phyloP scores from a whole-genome alignment of 2,888 invertebrate genomes.

The Tachina lurida region DNA sequence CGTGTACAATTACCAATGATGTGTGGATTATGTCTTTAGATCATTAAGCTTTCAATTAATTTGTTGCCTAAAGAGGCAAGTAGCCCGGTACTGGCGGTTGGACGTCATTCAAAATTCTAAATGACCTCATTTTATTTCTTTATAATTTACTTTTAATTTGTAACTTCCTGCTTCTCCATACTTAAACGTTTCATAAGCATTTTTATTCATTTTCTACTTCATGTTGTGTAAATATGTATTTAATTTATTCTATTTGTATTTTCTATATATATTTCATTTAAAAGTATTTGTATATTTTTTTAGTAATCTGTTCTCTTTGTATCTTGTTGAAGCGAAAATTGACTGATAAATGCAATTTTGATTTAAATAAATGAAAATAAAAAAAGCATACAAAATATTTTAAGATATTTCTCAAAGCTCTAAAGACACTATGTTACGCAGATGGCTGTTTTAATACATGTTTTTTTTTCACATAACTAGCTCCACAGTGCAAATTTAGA shows the following conservation, averaged over 20 bases:
- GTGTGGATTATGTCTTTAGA: conserved; percentile 45
- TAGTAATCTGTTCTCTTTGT: conserved; percentile 27
- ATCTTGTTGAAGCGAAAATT: conserved; percentile 60
- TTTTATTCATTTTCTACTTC: conserved; percentile 43
- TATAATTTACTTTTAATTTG: conserved; percentile 10
- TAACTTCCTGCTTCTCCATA: conserved; percentile 33
- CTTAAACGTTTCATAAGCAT: conserved; percentile 13
- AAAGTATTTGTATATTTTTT: conserved; percentile 10
- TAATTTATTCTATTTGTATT: conserved; percentile 46
- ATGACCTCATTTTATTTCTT: conserved; percentile 48
- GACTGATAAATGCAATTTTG: conserved; percentile 64
- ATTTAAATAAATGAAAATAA: conserved; percentile 17
- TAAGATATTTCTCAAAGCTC: no score
- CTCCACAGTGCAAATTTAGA: no score
- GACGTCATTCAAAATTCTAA: conserved; percentile 61
- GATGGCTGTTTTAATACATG: no score
- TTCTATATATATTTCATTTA: conserved; percentile 5
- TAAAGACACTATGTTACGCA: no score
- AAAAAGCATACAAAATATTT: neutral
- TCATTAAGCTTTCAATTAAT: conserved; percentile 29
- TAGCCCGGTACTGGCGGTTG: conserved; percentile 55
- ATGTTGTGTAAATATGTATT: conserved; percentile 55
- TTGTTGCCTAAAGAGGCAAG: conserved; percentile 16
- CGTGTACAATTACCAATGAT: neutral
- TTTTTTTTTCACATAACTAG: no score